Evolutionary conservation across 2,888 invertebrate species (phyloP).

Genomic region (Synanthedon andrenaeformis): DNA sequence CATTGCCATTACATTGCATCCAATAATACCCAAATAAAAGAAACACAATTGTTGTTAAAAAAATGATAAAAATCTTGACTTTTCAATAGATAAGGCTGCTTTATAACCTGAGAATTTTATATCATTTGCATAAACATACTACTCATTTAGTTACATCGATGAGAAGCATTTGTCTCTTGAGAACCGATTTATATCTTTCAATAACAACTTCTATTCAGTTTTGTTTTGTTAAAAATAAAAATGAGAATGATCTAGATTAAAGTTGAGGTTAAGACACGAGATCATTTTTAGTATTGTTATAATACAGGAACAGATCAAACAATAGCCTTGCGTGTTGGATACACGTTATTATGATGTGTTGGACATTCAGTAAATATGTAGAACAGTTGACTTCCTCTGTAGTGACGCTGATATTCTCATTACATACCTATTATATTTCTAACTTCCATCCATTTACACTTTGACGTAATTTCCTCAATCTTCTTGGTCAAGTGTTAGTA

Average conservation of each 20-base stretch:
- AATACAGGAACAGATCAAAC: conserved; percentile 24
- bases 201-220: conserved; percentile 7
- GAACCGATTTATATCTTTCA: conserved; percentile 18
- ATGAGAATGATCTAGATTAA: conserved; percentile 26
- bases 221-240: background rate
- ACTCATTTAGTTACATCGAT: conserved; percentile 15
- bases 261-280: conserved; percentile 19
- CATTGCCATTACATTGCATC: no score
- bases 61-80: no score
- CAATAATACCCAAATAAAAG: no score
- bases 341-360: conserved; percentile 16
- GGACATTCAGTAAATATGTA: conserved; percentile 18
- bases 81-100: background rate
- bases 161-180: conserved; percentile 27
- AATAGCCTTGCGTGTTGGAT: conserved; percentile 23
- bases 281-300: conserved; percentile 19
- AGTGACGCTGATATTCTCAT: no score
- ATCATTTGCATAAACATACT: conserved; percentile 19
- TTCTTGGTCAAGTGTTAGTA: no score
- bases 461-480: no score
- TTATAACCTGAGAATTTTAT: conserved; percentile 25
- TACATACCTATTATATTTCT: no score
- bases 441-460: no score
- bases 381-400: conserved; percentile 17
- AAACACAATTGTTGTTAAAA: no score